Conservation (phyloP, 2,113 vertebrate species). For the Chloropsis cyanopogon region DNA sequence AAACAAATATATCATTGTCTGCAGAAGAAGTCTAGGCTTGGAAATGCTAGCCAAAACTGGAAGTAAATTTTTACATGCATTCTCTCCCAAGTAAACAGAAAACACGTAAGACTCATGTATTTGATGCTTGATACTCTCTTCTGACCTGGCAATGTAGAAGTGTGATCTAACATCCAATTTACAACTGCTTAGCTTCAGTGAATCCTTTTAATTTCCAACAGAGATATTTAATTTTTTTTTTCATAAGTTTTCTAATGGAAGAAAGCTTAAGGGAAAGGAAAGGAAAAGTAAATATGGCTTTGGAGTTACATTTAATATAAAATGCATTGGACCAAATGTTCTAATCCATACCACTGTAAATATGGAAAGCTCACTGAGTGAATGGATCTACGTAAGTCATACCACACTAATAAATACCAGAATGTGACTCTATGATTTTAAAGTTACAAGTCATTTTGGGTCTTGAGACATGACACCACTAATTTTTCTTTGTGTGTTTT, state of each 20-base stretch:
- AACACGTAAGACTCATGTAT: not conserved
- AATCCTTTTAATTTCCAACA: not conserved
- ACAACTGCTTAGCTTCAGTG: not conserved
- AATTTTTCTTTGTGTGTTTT: not conserved
- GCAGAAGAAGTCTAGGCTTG: not conserved
- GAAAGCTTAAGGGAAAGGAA: not conserved
- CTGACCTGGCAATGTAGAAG: not conserved
- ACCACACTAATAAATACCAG: not conserved
- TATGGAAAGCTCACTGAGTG: not conserved
- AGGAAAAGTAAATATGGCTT: not conserved
- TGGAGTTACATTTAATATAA: not conserved
- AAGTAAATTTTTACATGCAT: not conserved
- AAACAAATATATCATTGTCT: not conserved
- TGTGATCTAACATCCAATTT: not conserved
- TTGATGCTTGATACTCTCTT: not conserved
- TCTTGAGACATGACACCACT: not conserved
- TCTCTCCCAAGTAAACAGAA: not conserved
- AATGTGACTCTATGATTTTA: not conserved
- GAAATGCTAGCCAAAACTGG: not conserved
- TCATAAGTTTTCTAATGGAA: not conserved
- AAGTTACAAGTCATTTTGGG: not conserved
- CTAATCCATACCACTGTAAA: not conserved
- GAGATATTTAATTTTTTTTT: not conserved
- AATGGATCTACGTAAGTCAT: not conserved
- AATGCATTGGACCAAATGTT: not conserved